Percentiles rank a stretch among this genome's conserved stretches.
Evolutionary conservation across 2,113 vertebrate genomes (phyloP).

Genomic region (Pleuronectes platessa): DNA sequence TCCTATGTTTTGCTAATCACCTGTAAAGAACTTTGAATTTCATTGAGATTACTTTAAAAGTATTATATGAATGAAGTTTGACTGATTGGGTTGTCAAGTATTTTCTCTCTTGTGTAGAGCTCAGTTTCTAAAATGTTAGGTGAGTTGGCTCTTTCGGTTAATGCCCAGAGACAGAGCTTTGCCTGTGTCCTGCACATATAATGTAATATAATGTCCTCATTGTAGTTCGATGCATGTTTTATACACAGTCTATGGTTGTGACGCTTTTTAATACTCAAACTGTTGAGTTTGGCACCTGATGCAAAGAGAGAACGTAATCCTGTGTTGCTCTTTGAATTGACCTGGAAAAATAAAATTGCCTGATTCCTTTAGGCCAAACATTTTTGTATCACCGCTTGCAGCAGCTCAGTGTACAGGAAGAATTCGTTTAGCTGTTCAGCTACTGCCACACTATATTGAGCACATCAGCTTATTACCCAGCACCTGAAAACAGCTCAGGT

Average conservation of each 20-base stretch:
- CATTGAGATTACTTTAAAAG: too few species aligned
- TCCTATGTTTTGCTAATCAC: too few species aligned
- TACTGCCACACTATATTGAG: slow-evolving; percentile 26
- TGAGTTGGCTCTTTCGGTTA: not conserved
- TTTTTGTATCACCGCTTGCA: slow-evolving; percentile 45
- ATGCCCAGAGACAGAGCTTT: not conserved
- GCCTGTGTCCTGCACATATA: not conserved
- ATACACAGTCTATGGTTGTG: not conserved
- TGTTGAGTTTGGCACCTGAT: slow-evolving; percentile 65
- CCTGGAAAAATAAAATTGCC: slow-evolving; percentile 40
- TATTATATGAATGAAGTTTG: too few species aligned
- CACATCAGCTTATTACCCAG: slow-evolving; percentile 38
- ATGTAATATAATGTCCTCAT: not conserved
- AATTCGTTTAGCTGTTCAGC: slow-evolving; percentile 29
- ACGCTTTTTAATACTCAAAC: slow-evolving; percentile 12
- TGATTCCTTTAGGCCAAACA: not conserved
- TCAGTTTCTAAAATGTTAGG: too few species aligned
- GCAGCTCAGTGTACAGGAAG: slow-evolving; percentile 30
- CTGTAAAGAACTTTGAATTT: too few species aligned
- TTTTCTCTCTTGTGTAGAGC: not conserved
- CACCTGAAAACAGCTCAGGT: slow-evolving; percentile 27
- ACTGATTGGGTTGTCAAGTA: too few species aligned
- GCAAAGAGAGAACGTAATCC: slow-evolving; percentile 56
- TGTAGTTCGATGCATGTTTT: not conserved
- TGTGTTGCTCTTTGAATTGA: slow-evolving; percentile 58